Base-by-base conservation (phyloP, 2,797 vertebrate species). In the Acridotheres tristis region DNA sequence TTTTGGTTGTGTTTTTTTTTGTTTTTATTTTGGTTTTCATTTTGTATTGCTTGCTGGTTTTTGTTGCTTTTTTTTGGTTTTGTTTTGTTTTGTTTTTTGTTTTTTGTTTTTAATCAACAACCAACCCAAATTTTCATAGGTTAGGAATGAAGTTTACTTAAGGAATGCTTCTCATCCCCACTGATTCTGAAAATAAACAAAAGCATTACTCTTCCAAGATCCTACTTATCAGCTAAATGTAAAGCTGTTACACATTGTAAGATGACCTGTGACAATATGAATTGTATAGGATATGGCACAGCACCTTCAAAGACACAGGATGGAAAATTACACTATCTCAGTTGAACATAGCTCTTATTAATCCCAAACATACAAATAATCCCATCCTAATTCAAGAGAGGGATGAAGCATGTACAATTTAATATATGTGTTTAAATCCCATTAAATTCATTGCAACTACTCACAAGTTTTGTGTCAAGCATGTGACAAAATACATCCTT, bases 71-170 rank as follows among this genome's bases (percentile, higher is more conserved):
- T 30, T 19, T 29, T 51, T 8, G 14, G 4, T 9, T 11, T 11
- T 15, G 3, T 21, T 23, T 7, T 4, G 7, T 22, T 7, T 7
- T 7, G 0, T 55, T 36, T 25, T n/a, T n/a, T 42, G 8, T n/a
- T 32, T 45, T 45, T 19, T 19, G 8, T 7, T 74, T 68, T 2
- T 8, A 69, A 63, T 38, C 23, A 79, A 59, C 40, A 62, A 26
- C 3, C 45, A 65, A n/a, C 3, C 4, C 18, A 32, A 61, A 50
- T 61, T 87, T 87, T 63, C 21, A 43, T 11, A 40, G 9, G 7
- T 81, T 69, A 81, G 26, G 25, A 79, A 74, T 54, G 4, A 73
- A 54, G 13, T 34, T 38, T 50, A 63, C 29, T 78, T 61, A 53
- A 8, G 10, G 27, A 83, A 80, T 68, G 29, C 2, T 80, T 25